Base-by-base conservation (phyloP, 2,888 invertebrate species). In the Antheraea assamensis region DNA sequence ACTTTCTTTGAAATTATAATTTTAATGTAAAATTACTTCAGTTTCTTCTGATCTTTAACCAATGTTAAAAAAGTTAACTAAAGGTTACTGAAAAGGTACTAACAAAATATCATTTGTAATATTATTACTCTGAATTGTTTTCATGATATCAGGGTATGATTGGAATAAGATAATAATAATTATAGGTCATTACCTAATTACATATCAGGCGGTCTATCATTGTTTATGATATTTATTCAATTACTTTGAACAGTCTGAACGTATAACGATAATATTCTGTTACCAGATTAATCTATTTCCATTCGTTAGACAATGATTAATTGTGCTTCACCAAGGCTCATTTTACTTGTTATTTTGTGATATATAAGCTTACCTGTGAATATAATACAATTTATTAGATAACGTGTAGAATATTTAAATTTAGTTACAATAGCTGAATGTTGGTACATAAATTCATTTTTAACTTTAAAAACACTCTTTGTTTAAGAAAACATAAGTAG, bases 221-320 rank as follows among this genome's bases (percentile, higher is more conserved):
- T 13, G 24, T 61, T 4, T 27, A 27, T 61, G 27, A 27, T 61
- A 24, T 35, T 70, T 70, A 35, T 70, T 70, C 47, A 42, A 49
- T 49, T 27, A 27, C 24, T 27, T n/a, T 47, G 30, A 21, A 42
- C 42, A 42, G 42, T 42, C 42, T 42, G 13, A 42, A 52, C 35
- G 8, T 27, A 52, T 49, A 49, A 52, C 31, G 21, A 61, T 61
- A 27, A 61, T 61, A 61, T 61, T 27, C 61, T 27, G 64, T 24
- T n/a, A 49, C 42, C 17, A 31, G 70, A 66, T 61, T 73, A 72
- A 72, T 75, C 66, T 47, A 72, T 72, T 75, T 58, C 47, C 49
- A 49, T 31, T 73, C 71, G 73, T 74, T 73, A 66, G 64, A 61
- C 71, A 72, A 70, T 74, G 73, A 74, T 75, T 73, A 74, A 74